Evolutionary conservation across 2,113 vertebrate species (phyloP).

Genomic region (Hymenochirus boettgeri): DNA sequence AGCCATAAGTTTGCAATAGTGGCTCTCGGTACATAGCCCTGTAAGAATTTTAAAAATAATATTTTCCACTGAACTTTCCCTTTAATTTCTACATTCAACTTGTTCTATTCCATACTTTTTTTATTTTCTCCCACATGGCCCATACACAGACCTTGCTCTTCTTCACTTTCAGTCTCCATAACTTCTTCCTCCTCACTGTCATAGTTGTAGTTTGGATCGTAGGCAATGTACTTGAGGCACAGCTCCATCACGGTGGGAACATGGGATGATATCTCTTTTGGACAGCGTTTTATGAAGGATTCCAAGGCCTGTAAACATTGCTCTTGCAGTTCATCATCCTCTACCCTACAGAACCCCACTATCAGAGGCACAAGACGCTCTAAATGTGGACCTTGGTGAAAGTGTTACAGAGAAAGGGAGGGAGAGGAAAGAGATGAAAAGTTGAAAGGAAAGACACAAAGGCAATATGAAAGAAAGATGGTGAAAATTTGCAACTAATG

Average conservation of each 20-base stretch:
- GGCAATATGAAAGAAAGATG: background rate
- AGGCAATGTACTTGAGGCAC: slow-evolving; percentile 84
- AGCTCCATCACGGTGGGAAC: slow-evolving; percentile 74
- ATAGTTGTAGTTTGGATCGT: slow-evolving; percentile 92
- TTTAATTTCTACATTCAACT: too few relatives aligned
- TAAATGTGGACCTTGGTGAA: slow-evolving; percentile 72
- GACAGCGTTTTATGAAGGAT: slow-evolving; percentile 85
- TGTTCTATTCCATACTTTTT: too few relatives aligned
- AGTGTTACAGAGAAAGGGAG: slow-evolving; percentile 7
- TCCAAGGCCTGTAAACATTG: slow-evolving; percentile 91
- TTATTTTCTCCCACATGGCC: background rate
- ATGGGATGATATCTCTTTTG: slow-evolving; percentile 85
- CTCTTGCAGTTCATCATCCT: slow-evolving; percentile 88
- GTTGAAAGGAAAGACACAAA: background rate
- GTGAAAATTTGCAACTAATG: too few relatives aligned
- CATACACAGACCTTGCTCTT: slow-evolving; percentile 69
- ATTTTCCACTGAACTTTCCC: too few relatives aligned
- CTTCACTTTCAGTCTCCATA: slow-evolving; percentile 81
- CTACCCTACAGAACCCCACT: slow-evolving; percentile 78
- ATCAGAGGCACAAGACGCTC: slow-evolving; percentile 84
- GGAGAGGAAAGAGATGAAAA: background rate
- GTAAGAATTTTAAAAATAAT: too few relatives aligned
- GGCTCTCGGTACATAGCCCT: too few relatives aligned
- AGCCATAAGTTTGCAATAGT: too few relatives aligned
- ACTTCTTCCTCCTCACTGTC: slow-evolving; percentile 76